Conservation (phyloP, 2,888 invertebrate species). For the Macrosoma leucophasiata region DNA sequence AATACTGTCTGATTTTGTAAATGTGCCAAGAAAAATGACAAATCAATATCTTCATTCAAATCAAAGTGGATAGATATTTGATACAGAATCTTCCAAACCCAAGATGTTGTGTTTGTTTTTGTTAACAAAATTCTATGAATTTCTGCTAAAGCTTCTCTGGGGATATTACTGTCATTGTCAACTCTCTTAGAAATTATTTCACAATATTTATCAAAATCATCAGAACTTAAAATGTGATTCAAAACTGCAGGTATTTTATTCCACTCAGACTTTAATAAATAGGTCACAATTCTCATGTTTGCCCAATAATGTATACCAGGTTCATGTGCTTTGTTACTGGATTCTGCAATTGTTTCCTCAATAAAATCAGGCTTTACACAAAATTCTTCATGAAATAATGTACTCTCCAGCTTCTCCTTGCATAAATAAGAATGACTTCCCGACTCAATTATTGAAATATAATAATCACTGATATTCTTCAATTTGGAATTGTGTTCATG, state of each 20-base stretch:
- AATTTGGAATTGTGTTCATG: slow-evolving; percentile 25
- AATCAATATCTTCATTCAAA: slow-evolving; percentile 27
- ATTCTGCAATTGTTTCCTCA: slow-evolving; percentile 33
- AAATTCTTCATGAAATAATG: slow-evolving; percentile 25
- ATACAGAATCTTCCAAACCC: slow-evolving; percentile 56
- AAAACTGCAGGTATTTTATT: slow-evolving; percentile 36
- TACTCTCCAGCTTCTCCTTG: slow-evolving; percentile 39
- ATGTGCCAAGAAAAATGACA: slow-evolving; percentile 26
- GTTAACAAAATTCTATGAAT: slow-evolving; percentile 37
- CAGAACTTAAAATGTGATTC: slow-evolving; percentile 32
- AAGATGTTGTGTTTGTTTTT: slow-evolving; percentile 36
- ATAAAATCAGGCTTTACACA: slow-evolving; percentile 25
- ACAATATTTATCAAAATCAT: slow-evolving; percentile 43
- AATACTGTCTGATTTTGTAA: slow-evolving; percentile 28
- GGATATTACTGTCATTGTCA: slow-evolving; percentile 25
- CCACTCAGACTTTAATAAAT: slow-evolving; percentile 36
- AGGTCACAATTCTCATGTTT: slow-evolving; percentile 37
- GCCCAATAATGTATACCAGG: slow-evolving; percentile 50
- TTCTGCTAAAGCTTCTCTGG: slow-evolving; percentile 29
- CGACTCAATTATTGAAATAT: slow-evolving; percentile 23
- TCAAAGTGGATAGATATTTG: slow-evolving; percentile 38
- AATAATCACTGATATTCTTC: too few relatives aligned
- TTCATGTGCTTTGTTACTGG: slow-evolving; percentile 28
- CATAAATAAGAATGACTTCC: slow-evolving; percentile 44
- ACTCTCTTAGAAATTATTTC: slow-evolving; percentile 39